These are phyloP conservation scores for Tineola bisselliella DNA, from an alignment of 2,888 invertebrate genomes.

Conservation along the genomic window DNA sequence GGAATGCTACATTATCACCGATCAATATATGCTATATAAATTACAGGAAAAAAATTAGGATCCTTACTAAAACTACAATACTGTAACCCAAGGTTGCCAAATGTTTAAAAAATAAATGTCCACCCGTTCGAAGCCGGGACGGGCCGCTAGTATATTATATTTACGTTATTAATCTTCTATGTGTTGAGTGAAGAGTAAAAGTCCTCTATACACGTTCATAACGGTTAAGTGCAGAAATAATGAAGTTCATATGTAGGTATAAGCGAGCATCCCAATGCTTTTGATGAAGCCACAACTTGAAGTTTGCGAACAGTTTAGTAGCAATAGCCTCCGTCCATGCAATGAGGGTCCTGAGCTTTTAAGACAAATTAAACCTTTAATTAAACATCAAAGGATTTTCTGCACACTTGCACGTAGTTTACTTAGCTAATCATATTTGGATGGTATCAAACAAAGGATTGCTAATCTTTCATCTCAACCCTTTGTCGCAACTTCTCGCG, in stretches of 20 bases:
- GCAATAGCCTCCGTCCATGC: not conserved
- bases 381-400: conserved; percentile 35
- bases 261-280: conserved; percentile 4
- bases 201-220: no score
- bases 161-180: no score
- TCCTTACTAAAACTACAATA: no score
- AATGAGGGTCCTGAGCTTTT: conserved; percentile 11
- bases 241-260: not conserved
- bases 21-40: no score
- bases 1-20: no score
- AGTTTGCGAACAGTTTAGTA: conserved; percentile 5
- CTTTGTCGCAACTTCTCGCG: conserved; percentile 24
- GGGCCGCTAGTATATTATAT: no score
- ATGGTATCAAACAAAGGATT: conserved; percentile 32
- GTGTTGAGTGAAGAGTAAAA: no score
- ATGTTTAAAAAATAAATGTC: no score
- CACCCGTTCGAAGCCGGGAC: no score
- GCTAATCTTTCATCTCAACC: conserved; percentile 32
- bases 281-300: conserved; percentile 10
- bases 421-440: conserved; percentile 42
- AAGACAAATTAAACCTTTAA: conserved; percentile 15
- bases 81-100: no score
- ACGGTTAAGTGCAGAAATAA: not conserved
- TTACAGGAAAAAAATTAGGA: no score
- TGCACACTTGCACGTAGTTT: conserved; percentile 39